These are phyloP conservation scores for Xiphydria camelus DNA, from an alignment of 2,888 invertebrate genomes.

Conservation along the genomic window DNA sequence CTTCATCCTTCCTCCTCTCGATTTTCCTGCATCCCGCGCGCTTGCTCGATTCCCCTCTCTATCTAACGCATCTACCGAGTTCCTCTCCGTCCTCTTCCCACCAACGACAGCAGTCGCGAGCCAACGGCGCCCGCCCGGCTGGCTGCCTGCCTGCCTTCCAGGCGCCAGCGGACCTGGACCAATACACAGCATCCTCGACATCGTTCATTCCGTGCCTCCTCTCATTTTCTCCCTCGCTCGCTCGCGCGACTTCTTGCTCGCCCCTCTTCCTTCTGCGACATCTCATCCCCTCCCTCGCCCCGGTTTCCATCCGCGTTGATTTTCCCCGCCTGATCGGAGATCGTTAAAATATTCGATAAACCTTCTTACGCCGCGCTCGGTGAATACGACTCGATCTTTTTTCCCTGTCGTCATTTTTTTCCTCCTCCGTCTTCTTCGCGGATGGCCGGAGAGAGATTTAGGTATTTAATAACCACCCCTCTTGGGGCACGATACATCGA, in stretches of 20 bases:
- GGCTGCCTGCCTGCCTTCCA: slow-evolving; percentile 55
- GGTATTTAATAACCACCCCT: slow-evolving; percentile 41
- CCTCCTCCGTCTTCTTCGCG: slow-evolving; percentile 4
- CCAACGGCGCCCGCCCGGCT: slow-evolving; percentile 55
- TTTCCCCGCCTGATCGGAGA: too few species aligned
- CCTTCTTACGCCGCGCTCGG: too few species aligned
- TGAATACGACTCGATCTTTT: not conserved
- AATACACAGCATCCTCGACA: slow-evolving; percentile 30
- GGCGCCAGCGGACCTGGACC: slow-evolving; percentile 53
- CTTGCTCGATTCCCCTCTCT: slow-evolving; percentile 12
- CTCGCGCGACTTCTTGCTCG: too few species aligned
- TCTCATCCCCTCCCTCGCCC: too few species aligned
- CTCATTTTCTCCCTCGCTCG: not conserved
- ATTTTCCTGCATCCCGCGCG: not conserved
- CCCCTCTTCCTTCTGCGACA: too few species aligned
- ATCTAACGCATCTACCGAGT: slow-evolving; percentile 12
- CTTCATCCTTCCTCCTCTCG: not conserved
- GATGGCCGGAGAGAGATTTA: slow-evolving; percentile 39
- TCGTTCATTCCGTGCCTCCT: slow-evolving; percentile 34
- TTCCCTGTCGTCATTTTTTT: slow-evolving; percentile 5
- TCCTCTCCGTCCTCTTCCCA: slow-evolving; percentile 9
- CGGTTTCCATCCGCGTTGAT: too few species aligned
- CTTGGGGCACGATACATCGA: not conserved
- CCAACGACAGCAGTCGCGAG: slow-evolving; percentile 34
- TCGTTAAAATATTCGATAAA: too few species aligned